A percentile compares a stretch with the other conserved stretches of the same genome.
These are phyloP conservation scores for Chelidonichthys spinosus DNA, from an alignment of 2,797 vertebrate genomes.

Conservation along the genomic window DNA sequence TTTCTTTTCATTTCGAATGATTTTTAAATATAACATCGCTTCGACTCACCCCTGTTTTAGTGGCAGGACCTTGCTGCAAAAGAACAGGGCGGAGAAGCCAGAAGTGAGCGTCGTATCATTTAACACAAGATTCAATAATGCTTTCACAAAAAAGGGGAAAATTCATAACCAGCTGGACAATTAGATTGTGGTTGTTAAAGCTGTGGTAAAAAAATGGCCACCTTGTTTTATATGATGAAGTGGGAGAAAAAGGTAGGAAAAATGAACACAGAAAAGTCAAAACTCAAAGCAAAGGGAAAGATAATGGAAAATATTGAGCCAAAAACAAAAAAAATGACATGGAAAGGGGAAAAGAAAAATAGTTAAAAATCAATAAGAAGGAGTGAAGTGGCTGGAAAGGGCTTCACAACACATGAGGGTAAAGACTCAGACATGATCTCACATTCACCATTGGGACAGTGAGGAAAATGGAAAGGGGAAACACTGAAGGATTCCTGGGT, in stretches of 20 bases:
- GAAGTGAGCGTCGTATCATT: conserved; percentile 29
- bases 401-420: conserved; percentile 66
- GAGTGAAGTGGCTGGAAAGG: conserved; percentile 58
- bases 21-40: neutral
- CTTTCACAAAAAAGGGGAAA: conserved; percentile 50
- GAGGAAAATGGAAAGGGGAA: conserved; percentile 66
- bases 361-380: conserved; percentile 55
- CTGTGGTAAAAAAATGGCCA: conserved; percentile 52
- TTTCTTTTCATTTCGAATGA: neutral
- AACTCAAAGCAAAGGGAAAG: conserved; percentile 55
- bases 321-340: conserved; percentile 49
- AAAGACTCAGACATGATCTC: conserved; percentile 64
- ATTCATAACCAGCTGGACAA: conserved; percentile 50
- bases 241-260: conserved; percentile 63
- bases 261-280: conserved; percentile 62
- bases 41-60: conserved; percentile 81
- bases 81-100: conserved; percentile 25
- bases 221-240: conserved; percentile 62
- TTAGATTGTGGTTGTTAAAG: conserved; percentile 63
- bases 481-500: conserved; percentile 64
- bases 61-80: conserved; percentile 69
- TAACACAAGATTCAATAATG: neutral
- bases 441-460: conserved; percentile 65
- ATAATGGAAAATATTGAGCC: conserved; percentile 39
- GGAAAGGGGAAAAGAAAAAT: conserved; percentile 59